A percentile compares a stretch with the other conserved stretches of the same genome.
Conservation (phyloP, 2,888 invertebrate genomes). For the Pimpla rufipes region DNA sequence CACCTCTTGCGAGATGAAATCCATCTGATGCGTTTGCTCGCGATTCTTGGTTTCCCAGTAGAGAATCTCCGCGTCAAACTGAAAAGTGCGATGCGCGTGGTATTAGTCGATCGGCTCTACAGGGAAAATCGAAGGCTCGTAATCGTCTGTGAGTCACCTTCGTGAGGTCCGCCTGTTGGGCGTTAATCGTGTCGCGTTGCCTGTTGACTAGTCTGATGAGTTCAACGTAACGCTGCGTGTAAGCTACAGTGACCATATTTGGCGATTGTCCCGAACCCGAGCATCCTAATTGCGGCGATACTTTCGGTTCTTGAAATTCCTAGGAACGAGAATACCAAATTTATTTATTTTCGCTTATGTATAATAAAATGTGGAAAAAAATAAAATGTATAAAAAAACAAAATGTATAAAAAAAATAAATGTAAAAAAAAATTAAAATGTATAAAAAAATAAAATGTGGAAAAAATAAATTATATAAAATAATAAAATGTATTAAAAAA, state of each 20-base stretch:
- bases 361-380: no score
- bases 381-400: no score
- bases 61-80: constrained; percentile 96
- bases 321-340: constrained; percentile 59
- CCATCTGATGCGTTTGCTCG: constrained; percentile 94
- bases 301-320: constrained; percentile 83
- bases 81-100: constrained; percentile 39
- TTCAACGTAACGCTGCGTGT: constrained; percentile 87
- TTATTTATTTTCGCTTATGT: no score
- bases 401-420: no score
- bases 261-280: constrained; percentile 81
- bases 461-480: no score
- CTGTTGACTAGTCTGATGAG: constrained; percentile 95
- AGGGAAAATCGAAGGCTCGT: background rate
- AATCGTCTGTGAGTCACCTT: no score
- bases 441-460: no score
- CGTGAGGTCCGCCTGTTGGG: constrained; percentile 96
- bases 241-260: constrained; percentile 83
- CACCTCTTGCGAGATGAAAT: constrained; percentile 93
- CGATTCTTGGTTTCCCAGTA: constrained; percentile 96
- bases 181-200: constrained; percentile 95
- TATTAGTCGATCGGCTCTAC: background rate
- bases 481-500: no score
- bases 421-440: no score
- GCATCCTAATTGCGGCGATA: constrained; percentile 78